Conservation (phyloP, 2,113 vertebrate genomes). For the Rhinoderma darwinii region DNA sequence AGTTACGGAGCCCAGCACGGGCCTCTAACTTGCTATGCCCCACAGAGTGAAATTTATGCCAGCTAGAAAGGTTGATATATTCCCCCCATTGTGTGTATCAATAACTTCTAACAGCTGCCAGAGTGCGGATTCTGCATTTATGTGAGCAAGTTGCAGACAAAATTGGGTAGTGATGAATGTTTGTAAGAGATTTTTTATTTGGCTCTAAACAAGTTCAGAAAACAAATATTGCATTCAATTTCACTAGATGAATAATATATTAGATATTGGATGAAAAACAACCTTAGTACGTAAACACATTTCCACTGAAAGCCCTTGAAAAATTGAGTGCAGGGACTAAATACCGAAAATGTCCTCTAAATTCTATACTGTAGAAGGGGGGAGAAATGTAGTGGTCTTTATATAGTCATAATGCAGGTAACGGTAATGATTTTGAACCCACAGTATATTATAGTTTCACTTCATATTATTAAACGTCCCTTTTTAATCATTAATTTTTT, state of each 20-base stretch:
- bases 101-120: neutral
- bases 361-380: no score
- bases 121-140: neutral
- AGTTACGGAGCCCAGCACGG: no score
- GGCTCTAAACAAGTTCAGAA: neutral
- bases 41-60: no score
- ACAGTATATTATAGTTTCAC: no score
- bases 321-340: neutral
- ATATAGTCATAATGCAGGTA: no score
- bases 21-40: no score
- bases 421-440: no score
- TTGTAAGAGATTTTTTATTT: slow-evolving; percentile 20
- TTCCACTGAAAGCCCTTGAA: neutral
- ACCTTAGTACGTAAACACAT: neutral
- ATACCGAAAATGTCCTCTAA: neutral
- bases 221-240: slow-evolving; percentile 11
- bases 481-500: no score
- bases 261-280: neutral
- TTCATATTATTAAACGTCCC: no score
- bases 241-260: neutral
- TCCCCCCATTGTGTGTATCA: neutral
- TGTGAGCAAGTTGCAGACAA: neutral
- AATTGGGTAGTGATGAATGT: neutral
- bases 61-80: no score
- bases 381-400: no score